Evolutionary conservation across 1,140 invertebrate species (phyloP).

Genomic region (Drosophila athabasca): DNA sequence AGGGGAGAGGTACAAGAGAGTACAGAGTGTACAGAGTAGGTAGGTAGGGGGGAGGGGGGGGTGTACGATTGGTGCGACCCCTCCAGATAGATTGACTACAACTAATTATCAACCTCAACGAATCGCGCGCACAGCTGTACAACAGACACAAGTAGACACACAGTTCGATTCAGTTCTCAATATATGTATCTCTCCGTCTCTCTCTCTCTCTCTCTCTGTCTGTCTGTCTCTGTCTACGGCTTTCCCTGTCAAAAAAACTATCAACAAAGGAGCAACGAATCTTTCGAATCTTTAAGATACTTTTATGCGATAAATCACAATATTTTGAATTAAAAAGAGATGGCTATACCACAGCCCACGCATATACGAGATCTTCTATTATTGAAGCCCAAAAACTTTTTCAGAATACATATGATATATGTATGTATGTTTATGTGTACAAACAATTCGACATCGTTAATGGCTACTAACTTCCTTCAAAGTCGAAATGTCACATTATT

Average conservation of each 20-base stretch:
- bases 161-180: slow-evolving; percentile 24
- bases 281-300: too few relatives aligned
- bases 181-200: slow-evolving; percentile 12
- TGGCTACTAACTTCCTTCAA: too few relatives aligned
- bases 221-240: slow-evolving; percentile 17
- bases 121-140: slow-evolving; percentile 65
- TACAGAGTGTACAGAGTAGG: neutral
- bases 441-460: too few relatives aligned
- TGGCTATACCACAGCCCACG: too few relatives aligned
- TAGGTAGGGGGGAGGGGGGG: neutral
- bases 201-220: slow-evolving; percentile 25
- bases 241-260: slow-evolving; percentile 36
- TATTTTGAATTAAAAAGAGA: too few relatives aligned
- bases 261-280: slow-evolving; percentile 8
- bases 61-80: neutral
- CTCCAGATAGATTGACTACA: slow-evolving; percentile 31
- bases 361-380: too few relatives aligned
- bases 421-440: too few relatives aligned
- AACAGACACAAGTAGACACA: slow-evolving; percentile 12
- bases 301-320: too few relatives aligned
- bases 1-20: neutral
- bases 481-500: too few relatives aligned
- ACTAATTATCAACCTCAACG: slow-evolving; percentile 71
- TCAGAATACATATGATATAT: too few relatives aligned
- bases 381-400: too few relatives aligned